Evolutionary conservation across 1,140 invertebrate species (phyloP).

Genomic region (Drosophila lini): DNA sequence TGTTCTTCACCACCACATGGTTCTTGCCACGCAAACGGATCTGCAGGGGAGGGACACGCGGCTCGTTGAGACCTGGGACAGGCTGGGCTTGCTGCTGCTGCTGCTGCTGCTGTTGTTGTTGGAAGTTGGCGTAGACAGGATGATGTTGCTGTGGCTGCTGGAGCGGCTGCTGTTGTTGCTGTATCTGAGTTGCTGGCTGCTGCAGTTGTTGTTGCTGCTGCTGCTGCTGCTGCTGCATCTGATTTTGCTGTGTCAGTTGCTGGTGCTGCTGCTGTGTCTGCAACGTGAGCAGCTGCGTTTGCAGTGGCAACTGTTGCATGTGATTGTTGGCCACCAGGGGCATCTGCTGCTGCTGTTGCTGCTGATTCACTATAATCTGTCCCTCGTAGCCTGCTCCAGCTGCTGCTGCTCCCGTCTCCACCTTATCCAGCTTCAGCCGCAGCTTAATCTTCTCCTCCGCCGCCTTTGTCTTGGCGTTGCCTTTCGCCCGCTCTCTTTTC

Average conservation of each 20-base stretch:
- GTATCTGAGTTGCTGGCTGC: constrained; percentile 20
- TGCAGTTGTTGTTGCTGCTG: background rate
- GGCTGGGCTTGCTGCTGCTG: constrained; percentile 56
- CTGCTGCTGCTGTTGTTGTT: constrained; percentile 45
- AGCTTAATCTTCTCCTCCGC: constrained; percentile 92
- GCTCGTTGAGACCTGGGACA: constrained; percentile 87
- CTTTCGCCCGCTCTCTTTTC: constrained; percentile 79
- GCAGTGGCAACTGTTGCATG: constrained; percentile 47
- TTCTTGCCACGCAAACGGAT: constrained; percentile 94
- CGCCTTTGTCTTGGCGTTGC: constrained; percentile 82
- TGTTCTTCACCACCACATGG: constrained; percentile 93
- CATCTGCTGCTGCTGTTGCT: constrained; percentile 43
- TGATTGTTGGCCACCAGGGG: constrained; percentile 21
- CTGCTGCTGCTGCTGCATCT: constrained; percentile 56
- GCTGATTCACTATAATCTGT: constrained; percentile 40
- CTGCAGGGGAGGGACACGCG: constrained; percentile 94
- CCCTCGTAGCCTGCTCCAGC: constrained; percentile 71
- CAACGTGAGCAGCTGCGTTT: constrained; percentile 52
- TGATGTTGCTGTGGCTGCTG: constrained; percentile 51
- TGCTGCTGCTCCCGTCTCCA: constrained; percentile 88
- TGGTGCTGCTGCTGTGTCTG: constrained; percentile 39
- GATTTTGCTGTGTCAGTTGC: constrained; percentile 57
- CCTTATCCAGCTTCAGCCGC: constrained; percentile 92
- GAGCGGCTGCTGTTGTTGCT: constrained; percentile 27
- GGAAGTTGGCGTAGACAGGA: constrained; percentile 55